Evolutionary conservation across 2,888 invertebrate species (phyloP).

Genomic region (Phengaris alcon): DNA sequence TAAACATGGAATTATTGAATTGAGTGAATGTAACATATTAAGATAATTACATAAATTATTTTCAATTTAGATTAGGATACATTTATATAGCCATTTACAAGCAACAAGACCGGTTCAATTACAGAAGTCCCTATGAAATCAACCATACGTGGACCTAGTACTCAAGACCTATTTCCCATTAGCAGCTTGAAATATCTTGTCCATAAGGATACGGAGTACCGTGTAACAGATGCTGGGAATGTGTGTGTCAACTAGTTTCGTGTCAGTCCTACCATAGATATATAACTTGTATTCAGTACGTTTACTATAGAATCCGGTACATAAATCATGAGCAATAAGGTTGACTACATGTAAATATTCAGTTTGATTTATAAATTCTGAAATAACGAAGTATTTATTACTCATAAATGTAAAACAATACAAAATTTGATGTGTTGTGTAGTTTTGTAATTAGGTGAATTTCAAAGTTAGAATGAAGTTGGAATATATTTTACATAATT

Average conservation of each 20-base stretch:
- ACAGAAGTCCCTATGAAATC: not conserved
- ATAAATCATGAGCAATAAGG: too few species aligned
- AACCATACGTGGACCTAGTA: constrained; percentile 1
- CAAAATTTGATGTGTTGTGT: too few species aligned
- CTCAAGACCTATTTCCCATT: constrained; percentile 12
- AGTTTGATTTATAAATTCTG: too few species aligned
- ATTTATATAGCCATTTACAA: not conserved
- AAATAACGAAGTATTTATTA: too few species aligned
- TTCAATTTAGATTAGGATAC: not conserved
- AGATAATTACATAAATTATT: not conserved
- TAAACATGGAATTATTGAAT: too few species aligned
- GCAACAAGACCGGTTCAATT: not conserved
- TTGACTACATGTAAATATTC: too few species aligned
- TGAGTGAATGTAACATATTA: not conserved
- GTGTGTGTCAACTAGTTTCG: constrained; percentile 24
- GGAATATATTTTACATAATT: too few species aligned
- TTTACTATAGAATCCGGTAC: too few species aligned
- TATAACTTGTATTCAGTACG: too few species aligned
- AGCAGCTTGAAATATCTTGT: not conserved
- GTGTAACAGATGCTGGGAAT: constrained; percentile 33
- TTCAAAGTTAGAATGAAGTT: too few species aligned
- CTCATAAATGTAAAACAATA: too few species aligned
- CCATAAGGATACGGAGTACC: constrained; percentile 25
- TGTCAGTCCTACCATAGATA: not conserved
- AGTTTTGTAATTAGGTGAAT: too few species aligned